Evolutionary conservation across 2,113 vertebrate genomes (phyloP).

Genomic region (Cichladusa arquata): DNA sequence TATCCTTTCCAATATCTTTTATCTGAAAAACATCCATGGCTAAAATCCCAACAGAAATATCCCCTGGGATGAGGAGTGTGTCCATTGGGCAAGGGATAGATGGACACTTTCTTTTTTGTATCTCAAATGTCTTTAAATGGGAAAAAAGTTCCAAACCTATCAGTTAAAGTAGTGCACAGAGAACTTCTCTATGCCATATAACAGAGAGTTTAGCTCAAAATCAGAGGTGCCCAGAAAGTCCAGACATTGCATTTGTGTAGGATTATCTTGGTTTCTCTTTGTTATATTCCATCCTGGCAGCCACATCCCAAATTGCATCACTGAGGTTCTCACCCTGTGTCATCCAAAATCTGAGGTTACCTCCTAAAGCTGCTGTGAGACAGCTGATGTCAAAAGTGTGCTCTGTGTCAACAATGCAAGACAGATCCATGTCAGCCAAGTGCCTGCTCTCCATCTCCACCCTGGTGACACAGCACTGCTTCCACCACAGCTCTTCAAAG

Average conservation of each 20-base stretch:
- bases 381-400: neutral
- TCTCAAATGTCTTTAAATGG: neutral
- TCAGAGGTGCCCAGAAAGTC: neutral
- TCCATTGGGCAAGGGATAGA: neutral
- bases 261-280: neutral
- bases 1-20: neutral
- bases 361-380: neutral
- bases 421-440: neutral
- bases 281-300: neutral
- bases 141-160: neutral
- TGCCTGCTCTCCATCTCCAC: neutral
- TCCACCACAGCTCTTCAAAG: neutral
- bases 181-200: neutral
- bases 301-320: neutral
- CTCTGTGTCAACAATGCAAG: neutral
- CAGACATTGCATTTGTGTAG: neutral
- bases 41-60: neutral
- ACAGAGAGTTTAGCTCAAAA: neutral
- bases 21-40: neutral
- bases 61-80: rapidly evolving
- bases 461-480: neutral
- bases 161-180: neutral
- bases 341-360: neutral
- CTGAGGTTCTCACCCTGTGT: neutral
- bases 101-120: rapidly evolving